These are phyloP conservation scores for Hylaea fasciaria DNA, from an alignment of 2,888 invertebrate species.

Conservation along the genomic window DNA sequence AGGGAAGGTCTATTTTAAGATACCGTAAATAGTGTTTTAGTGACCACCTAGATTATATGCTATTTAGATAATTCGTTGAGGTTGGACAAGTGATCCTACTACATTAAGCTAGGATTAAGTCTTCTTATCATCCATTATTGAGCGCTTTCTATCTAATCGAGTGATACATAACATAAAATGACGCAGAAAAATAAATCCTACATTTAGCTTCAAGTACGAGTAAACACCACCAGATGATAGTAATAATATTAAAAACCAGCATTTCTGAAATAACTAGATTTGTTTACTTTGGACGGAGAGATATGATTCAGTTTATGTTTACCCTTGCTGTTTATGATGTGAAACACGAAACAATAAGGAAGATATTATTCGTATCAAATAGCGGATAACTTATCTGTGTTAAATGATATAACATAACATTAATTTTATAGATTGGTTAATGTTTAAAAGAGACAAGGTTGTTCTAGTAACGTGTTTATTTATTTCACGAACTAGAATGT, in stretches of 20 bases:
- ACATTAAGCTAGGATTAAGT: slow-evolving; percentile 19
- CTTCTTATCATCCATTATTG: slow-evolving; percentile 21
- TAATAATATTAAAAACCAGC: slow-evolving; percentile 13
- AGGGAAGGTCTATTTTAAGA: no score
- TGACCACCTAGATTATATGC: not conserved
- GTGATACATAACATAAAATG: slow-evolving; percentile 23
- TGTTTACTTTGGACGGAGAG: slow-evolving; percentile 28
- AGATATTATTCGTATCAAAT: slow-evolving; percentile 14
- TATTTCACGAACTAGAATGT: slow-evolving; percentile 8
- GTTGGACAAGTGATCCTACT: slow-evolving; percentile 9
- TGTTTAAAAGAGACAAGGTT: slow-evolving; percentile 17
- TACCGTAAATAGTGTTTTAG: not conserved
- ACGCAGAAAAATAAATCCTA: slow-evolving; percentile 28
- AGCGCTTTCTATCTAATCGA: slow-evolving; percentile 33
- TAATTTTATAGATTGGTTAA: slow-evolving; percentile 11
- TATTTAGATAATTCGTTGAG: slow-evolving; percentile 6
- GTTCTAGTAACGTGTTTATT: slow-evolving; percentile 17
- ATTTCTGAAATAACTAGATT: slow-evolving; percentile 21
- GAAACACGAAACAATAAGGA: slow-evolving; percentile 23
- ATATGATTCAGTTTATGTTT: slow-evolving; percentile 20
- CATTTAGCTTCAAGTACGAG: slow-evolving; percentile 12
- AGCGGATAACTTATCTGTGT: slow-evolving; percentile 11
- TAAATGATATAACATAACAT: slow-evolving; percentile 16
- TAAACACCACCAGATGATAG: slow-evolving; percentile 16
- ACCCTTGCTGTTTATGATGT: slow-evolving; percentile 17